phyloP scores from a whole-genome alignment of 1,140 invertebrate species.

The Zaprionus ornatus region DNA sequence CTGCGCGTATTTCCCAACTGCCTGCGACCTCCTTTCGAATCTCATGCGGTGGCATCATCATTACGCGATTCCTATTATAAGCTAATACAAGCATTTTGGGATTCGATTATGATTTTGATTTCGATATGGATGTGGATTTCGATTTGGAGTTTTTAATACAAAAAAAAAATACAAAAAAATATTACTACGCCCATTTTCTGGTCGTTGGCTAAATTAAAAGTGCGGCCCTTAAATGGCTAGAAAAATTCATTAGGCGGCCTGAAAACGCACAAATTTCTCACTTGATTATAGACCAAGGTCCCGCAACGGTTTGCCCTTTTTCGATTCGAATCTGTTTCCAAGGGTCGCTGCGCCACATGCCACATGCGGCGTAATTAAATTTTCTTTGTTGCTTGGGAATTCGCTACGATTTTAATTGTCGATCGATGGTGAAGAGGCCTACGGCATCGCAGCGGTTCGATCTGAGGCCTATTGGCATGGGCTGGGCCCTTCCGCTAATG shows the following conservation, averaged over 20 bases:
- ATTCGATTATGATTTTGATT: slow-evolving; percentile 26
- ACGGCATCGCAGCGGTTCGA: slow-evolving; percentile 34
- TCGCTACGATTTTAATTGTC: slow-evolving; percentile 79
- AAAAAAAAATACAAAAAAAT: slow-evolving; percentile 22
- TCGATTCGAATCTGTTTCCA: slow-evolving; percentile 31
- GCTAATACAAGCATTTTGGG: slow-evolving; percentile 22
- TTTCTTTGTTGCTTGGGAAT: slow-evolving; percentile 76
- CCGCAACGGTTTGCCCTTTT: slow-evolving; percentile 42
- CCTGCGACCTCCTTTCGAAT: slow-evolving; percentile 56
- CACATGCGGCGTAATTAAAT: slow-evolving; percentile 80
- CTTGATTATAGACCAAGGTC: slow-evolving; percentile 66
- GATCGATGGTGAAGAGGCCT: slow-evolving; percentile 48
- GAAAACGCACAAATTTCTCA: slow-evolving; percentile 62
- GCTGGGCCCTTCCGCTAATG: slow-evolving; percentile 59
- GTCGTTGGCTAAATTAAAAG: slow-evolving; percentile 58
- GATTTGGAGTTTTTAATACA: slow-evolving; percentile 28
- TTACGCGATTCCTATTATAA: slow-evolving; percentile 48
- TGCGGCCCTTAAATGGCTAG: slow-evolving; percentile 25
- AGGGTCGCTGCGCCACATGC: slow-evolving; percentile 53
- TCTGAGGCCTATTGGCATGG: slow-evolving; percentile 26
- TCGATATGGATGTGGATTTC: slow-evolving; percentile 41
- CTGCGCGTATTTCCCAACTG: slow-evolving; percentile 14
- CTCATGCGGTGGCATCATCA: slow-evolving; percentile 46
- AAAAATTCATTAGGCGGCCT: slow-evolving; percentile 71
- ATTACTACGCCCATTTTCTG: slow-evolving; percentile 64